phyloP scores from a whole-genome alignment of 2,888 invertebrate species.

The Didymodactylos carnosus region DNA sequence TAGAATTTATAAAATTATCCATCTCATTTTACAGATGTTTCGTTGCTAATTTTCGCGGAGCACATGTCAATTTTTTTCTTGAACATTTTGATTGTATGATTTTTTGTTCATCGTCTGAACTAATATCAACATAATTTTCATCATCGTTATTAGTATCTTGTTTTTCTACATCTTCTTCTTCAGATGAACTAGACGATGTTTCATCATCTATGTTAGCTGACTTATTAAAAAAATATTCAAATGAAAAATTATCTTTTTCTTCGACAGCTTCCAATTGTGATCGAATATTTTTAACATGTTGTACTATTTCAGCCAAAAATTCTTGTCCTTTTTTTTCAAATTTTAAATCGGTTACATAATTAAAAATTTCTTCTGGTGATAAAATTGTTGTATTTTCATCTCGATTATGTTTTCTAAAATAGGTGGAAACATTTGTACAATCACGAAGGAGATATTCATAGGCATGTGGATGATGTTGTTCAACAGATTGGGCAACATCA shows the following conservation, averaged over 20 bases:
- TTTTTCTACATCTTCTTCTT: background rate
- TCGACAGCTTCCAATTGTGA: background rate
- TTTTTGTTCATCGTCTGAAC: background rate
- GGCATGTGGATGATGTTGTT: conserved; percentile 40
- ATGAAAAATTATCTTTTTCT: background rate
- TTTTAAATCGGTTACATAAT: conserved; percentile 47
- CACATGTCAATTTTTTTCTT: too few species aligned
- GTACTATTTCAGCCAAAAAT: conserved; percentile 8
- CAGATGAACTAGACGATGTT: background rate
- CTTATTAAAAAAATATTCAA: background rate
- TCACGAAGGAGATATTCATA: conserved; percentile 41
- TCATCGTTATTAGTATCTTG: background rate
- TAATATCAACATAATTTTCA: background rate
- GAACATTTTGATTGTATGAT: background rate
- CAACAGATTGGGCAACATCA: conserved; percentile 45
- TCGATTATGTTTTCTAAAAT: conserved; percentile 15
- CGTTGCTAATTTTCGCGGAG: too few species aligned
- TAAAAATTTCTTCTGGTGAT: conserved; percentile 52
- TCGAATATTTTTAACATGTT: conserved; percentile 3
- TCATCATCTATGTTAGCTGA: background rate
- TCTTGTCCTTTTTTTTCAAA: conserved; percentile 7
- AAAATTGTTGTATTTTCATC: conserved; percentile 37
- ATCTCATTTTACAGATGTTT: too few species aligned
- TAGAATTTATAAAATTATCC: too few species aligned
- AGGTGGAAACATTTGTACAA: conserved; percentile 36